Base-by-base conservation (phyloP, 2,888 invertebrate genomes). In the Helobdella robusta region DNA sequence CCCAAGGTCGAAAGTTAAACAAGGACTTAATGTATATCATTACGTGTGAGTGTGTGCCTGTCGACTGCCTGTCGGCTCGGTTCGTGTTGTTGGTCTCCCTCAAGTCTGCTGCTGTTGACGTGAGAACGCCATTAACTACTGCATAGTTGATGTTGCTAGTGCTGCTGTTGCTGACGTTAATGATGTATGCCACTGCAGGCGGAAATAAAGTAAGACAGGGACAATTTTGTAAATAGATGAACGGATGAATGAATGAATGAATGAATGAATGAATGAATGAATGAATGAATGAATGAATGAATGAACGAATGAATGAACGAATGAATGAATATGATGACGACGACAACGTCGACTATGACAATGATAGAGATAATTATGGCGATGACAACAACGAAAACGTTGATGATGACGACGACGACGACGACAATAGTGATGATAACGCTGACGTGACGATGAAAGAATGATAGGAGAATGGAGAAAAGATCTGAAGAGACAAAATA, bases 221-320 rank as follows among this genome's bases (percentile, higher is more conserved):
- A 52, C 4, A 4, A 28, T 25, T 52, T 20, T 20, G 28, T 52
- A 4, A 4, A 63, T n/a, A 32, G 46, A 50, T 32, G 52, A n/a
- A 56, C 32, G 28, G 56, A 11, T 56, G 30, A 32, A 56, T 56
- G 56, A 32, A 56, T 56, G 25, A 2, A 56, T 28, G 56, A 5
- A 56, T 23, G 25, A 1, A 56, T 56, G 25, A 32, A 25, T 25
- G 30, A 2, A 30, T 56, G 56, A 30, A 54, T 54, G 54, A 32
- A 56, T 56, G 32, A n/a, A 56, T 28, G 25, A 18, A 56, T 30
- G 56, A 15, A 56, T 56, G 56, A 30, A 25, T 20, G 54, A 11
- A 54, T 6, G 54, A 2, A 6, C 11, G 23, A 11, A 54, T 54
- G 5, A 30, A 56, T 56, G 56, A 4, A 52, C 2, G 5, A 1